Percentiles rank a stretch among this genome's conserved stretches.
These are phyloP conservation scores for Smittia sp. DNA, from an alignment of 2,888 invertebrate genomes.

Conservation along the genomic window DNA sequence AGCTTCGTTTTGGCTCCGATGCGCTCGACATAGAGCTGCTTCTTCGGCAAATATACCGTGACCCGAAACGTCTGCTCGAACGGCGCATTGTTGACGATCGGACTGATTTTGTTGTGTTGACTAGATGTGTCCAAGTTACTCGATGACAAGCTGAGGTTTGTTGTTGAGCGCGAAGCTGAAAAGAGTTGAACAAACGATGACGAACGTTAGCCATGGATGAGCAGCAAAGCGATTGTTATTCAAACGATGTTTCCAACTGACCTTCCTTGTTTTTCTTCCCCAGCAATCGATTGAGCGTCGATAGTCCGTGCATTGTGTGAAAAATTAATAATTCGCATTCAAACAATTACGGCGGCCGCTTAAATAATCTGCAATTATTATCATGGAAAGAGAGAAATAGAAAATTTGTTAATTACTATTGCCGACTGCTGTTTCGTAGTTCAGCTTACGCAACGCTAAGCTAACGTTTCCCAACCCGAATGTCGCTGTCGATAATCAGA, in stretches of 20 bases:
- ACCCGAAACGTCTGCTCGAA: conserved; percentile 55
- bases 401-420: not conserved
- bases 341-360: not conserved
- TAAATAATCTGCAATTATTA: conserved; percentile 23
- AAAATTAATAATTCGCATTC: conserved; percentile 42
- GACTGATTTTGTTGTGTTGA: conserved; percentile 51
- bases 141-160: conserved; percentile 45
- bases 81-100: conserved; percentile 51
- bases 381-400: not conserved
- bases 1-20: conserved; percentile 68
- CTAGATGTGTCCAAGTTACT: conserved; percentile 52
- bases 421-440: not conserved
- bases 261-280: conserved; percentile 52
- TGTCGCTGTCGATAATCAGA: not conserved
- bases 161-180: conserved; percentile 43
- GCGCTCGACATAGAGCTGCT: conserved; percentile 74
- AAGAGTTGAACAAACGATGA: not conserved
- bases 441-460: not conserved
- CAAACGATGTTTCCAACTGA: conserved; percentile 44
- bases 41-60: conserved; percentile 71
- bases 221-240: conserved; percentile 8
- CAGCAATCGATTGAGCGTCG: conserved; percentile 54
- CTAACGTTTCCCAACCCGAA: not conserved
- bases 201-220: not conserved
- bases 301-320: conserved; percentile 50